Base-by-base conservation (phyloP, 2,113 vertebrate species). In the Epinephelus lanceolatus region DNA sequence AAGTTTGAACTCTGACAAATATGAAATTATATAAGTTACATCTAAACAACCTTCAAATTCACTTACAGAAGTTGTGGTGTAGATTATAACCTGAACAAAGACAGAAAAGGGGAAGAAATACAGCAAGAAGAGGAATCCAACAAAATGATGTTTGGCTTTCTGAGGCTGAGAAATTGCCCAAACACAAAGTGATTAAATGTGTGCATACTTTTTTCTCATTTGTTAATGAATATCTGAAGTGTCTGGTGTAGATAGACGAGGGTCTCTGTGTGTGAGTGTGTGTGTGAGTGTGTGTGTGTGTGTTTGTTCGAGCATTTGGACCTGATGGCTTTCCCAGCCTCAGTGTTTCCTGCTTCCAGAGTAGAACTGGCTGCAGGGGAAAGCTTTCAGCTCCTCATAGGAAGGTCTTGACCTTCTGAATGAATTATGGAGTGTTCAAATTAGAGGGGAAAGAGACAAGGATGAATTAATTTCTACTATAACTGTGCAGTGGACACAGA, bases 241-340 rank as follows among this genome's bases (percentile, higher is more conserved):
- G 33, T 51, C 59, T 62, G 30, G 62, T 71, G 76, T 70, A 49
- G 33, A 63, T 6, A 45, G 67, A 53, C 12, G 2, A 6, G 40
- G 23, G 23, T 55, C 10, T 49, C 27, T 59, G 52, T 71, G 57
- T 66, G 25, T 71, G 51, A 49, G 1, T 74, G 21, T 23, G 42
- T 18, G 42, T 51, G 42, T 71, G 51, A 49, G 33, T 71, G 51
- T 51, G 42, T 71, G 51, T 49, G 33, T 71, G 51, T 55, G 1
- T 75, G 18, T 65, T 3, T 55, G 68, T 67, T 53, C 15, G 59
- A 63, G 10, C 23, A 17, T 61, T 56, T 52, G 13, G 11, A 27
- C 52, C 33, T 88, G 67, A 92, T 89, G 56, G 49, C 18, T 90
- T 89, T 89, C 49, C 83, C 89, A 91, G 88, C 23, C 6, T 76